phyloP scores from a whole-genome alignment of 1,140 invertebrate genomes.

The Trachymyrmex septentrionalis region DNA sequence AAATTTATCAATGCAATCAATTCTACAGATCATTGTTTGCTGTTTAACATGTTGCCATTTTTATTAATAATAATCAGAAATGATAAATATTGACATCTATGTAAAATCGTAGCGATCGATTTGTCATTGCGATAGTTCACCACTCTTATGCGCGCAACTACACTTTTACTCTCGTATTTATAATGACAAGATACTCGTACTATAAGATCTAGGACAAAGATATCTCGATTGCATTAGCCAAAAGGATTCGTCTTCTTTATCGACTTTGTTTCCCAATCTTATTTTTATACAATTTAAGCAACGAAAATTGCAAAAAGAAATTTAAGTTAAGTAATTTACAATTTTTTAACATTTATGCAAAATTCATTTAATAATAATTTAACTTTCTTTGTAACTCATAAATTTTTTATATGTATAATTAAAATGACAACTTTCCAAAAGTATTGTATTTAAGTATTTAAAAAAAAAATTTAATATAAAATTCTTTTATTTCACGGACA shows the following conservation, averaged over 20 bases:
- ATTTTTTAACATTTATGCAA: neutral
- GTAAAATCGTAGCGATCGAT: conserved; percentile 46
- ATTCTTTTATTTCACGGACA: conserved; percentile 11
- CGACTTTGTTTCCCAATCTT: neutral
- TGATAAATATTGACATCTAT: conserved; percentile 15
- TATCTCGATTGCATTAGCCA: conserved; percentile 60
- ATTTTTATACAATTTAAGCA: neutral
- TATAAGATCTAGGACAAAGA: conserved; percentile 68
- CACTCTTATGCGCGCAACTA: neutral
- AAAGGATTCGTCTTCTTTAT: conserved; percentile 44
- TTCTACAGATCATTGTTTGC: conserved; percentile 18
- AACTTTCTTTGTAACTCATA: neutral
- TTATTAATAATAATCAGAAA: conserved; percentile 40
- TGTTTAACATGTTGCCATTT: conserved; percentile 1
- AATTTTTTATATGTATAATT: neutral
- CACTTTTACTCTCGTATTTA: conserved; percentile 70
- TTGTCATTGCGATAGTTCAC: conserved; percentile 58
- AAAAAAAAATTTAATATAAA: neutral
- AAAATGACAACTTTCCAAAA: neutral
- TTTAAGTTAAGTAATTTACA: neutral
- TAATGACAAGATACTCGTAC: conserved; percentile 32
- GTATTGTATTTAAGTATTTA: neutral
- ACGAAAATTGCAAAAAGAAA: neutral
- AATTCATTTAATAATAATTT: neutral
- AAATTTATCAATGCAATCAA: neutral